phyloP scores from a whole-genome alignment of 1,140 invertebrate genomes.

The Diorhabda carinulata region DNA sequence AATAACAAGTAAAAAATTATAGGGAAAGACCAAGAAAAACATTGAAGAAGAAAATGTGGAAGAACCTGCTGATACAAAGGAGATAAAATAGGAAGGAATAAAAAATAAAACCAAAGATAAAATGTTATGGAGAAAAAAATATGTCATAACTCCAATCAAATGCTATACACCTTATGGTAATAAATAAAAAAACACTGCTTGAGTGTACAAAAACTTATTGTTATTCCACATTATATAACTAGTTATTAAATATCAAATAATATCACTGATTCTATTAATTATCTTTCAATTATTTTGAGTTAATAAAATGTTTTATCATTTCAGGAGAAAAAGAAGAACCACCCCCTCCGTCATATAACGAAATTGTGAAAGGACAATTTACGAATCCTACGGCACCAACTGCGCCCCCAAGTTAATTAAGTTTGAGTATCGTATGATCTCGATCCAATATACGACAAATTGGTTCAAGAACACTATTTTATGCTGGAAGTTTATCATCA shows the following conservation, averaged over 20 bases:
- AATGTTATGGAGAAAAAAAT: too few species aligned
- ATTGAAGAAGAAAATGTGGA: too few species aligned
- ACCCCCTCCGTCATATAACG: neutral
- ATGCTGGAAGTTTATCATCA: too few species aligned
- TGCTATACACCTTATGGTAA: neutral
- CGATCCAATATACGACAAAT: too few species aligned
- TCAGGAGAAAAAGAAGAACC: neutral
- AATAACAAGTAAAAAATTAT: too few species aligned
- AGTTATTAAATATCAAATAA: too few species aligned
- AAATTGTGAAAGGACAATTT: neutral
- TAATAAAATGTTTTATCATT: neutral
- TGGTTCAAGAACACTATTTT: too few species aligned
- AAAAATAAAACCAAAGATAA: too few species aligned
- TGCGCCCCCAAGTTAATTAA: neutral
- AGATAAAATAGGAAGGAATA: too few species aligned
- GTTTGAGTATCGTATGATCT: neutral
- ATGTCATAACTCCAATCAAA: neutral
- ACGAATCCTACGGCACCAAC: neutral
- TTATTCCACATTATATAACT: too few species aligned
- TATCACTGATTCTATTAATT: neutral
- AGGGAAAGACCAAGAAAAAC: too few species aligned
- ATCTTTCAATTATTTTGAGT: neutral
- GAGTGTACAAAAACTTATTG: neutral
- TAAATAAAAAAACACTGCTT: neutral
- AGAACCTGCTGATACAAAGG: too few species aligned